Evolutionary conservation across 2,888 invertebrate species (phyloP).

Genomic region (Cataglyphis albicans): DNA sequence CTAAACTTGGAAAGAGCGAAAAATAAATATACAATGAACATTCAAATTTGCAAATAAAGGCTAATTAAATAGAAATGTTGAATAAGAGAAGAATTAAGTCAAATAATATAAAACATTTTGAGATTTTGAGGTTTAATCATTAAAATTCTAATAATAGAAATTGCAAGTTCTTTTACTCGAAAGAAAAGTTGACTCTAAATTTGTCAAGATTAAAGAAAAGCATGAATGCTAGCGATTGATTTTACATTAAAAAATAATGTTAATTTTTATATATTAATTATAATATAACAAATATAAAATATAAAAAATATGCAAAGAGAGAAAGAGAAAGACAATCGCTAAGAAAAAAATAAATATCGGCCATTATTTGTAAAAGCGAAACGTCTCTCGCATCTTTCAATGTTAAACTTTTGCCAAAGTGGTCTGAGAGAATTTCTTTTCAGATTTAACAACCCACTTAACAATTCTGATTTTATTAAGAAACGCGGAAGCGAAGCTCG

Average conservation of each 20-base stretch:
- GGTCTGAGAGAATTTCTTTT: slow-evolving; percentile 66
- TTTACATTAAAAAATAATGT: not conserved
- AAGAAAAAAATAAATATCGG: not conserved
- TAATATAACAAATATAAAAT: not conserved
- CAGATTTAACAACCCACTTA: slow-evolving; percentile 76
- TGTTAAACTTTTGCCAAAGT: slow-evolving; percentile 25
- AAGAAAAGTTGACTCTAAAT: not conserved
- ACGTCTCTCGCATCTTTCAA: slow-evolving; percentile 38
- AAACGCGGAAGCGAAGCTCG: slow-evolving; percentile 53
- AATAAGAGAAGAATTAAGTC: not conserved
- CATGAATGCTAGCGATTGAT: not conserved
- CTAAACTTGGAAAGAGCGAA: not conserved
- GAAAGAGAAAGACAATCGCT: not conserved
- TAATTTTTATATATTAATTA: not conserved
- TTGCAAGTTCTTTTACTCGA: not conserved
- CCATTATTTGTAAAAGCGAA: not conserved
- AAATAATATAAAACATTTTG: not conserved
- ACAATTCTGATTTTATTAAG: slow-evolving; percentile 78
- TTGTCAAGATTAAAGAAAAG: not conserved
- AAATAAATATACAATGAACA: not conserved
- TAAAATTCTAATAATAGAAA: not conserved
- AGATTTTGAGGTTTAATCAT: not conserved
- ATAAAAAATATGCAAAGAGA: not conserved
- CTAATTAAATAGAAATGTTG: not conserved
- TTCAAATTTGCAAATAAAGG: not conserved